Base-by-base conservation (phyloP, 2,113 vertebrate genomes). In the Elephantulus edwardii region DNA sequence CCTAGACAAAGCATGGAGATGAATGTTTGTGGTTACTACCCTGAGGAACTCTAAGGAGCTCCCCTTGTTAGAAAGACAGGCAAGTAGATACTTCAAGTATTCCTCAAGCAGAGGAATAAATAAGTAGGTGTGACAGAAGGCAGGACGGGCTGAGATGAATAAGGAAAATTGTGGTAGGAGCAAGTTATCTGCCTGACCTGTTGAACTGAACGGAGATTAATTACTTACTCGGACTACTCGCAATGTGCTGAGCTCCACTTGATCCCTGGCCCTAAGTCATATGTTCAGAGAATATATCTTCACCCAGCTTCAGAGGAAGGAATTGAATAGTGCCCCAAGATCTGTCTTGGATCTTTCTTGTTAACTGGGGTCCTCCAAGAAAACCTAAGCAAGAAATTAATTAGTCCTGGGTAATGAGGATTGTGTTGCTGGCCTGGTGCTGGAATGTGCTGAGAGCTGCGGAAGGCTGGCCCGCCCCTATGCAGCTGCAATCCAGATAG, bases 371-470 rank as follows among this genome's bases (percentile, higher is more conserved):
- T n/a, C 94, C 91, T 93, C 95, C 90, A 90, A 58, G 89, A 66
- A 96, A 93, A 62, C 19, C 46, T 42, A 60, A 93, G 66, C 94
- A 83, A 86, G 42, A 94, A 94, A 89, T 92, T 92, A 93, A 93
- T 94, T 88, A 96, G 83, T 58, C 81, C 60, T 89, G 85, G 33
- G 81, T 89, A 91, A 94, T 58, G 9, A n/a, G 71, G 85, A 91
- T 88, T 92, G 91, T 84, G 48, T 35, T 70, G 78, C 71, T 52
- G 87, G 95, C 92, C 92, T 11, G 89, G 42, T 89, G 88, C 70
- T 38, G 87, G 54, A 92, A 84, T 38, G 62, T 68, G 71, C 92
- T 87, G 87, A 92, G 83, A 68, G 78, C 28, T 64, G 95, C 87
- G 52, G 91, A 82, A 90, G 50, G 52, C 6, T 1, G 3, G 40